phyloP scores from a whole-genome alignment of 1,140 invertebrate genomes.

The Meloidogyne chitwoodi region DNA sequence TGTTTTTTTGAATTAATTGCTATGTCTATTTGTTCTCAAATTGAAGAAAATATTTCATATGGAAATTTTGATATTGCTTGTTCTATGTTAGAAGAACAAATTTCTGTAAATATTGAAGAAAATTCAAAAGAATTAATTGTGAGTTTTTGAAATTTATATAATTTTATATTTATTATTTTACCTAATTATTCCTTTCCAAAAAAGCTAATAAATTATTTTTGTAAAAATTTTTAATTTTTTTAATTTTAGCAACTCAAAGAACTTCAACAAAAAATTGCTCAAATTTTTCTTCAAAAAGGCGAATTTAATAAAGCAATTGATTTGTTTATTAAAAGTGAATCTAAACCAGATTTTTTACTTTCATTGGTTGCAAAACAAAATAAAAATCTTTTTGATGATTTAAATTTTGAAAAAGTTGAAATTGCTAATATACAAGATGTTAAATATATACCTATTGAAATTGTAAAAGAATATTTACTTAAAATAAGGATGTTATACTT shows the following conservation, averaged over 20 bases:
- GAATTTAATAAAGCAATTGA: background rate
- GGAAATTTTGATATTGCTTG: background rate
- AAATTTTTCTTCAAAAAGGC: background rate
- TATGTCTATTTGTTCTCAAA: background rate
- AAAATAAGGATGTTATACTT: background rate
- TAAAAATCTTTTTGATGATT: background rate
- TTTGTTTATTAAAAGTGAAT: background rate
- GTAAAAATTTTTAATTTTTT: too few relatives aligned
- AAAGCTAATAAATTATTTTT: too few relatives aligned
- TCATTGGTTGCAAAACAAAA: slow-evolving; percentile 1
- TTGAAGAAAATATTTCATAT: background rate
- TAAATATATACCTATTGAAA: background rate
- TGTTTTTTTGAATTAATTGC: slow-evolving; percentile 9
- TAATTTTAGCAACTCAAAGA: background rate
- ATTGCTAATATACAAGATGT: background rate
- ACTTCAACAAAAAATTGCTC: slow-evolving; percentile 5
- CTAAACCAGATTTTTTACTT: background rate
- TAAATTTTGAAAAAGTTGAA: background rate
- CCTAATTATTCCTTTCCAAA: too few relatives aligned
- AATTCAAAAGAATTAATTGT: background rate
- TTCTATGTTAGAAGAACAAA: background rate
- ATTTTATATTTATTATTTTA: too few relatives aligned
- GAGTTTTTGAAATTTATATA: background rate
- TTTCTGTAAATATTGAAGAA: background rate
- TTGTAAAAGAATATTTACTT: background rate